phyloP scores from a whole-genome alignment of 2,888 invertebrate genomes.

The Platycheirus rosarum region DNA sequence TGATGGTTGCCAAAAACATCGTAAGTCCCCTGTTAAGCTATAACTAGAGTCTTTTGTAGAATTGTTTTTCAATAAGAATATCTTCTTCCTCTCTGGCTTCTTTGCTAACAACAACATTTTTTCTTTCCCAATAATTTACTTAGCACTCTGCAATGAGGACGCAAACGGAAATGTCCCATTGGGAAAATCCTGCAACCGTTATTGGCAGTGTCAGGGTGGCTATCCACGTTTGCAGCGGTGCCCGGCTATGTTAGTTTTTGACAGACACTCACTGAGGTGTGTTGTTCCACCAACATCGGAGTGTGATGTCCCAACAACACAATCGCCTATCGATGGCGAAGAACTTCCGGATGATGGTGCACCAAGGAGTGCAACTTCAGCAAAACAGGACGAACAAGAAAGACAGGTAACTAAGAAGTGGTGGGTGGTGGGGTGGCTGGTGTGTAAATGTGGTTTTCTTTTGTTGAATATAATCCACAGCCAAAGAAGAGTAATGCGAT shows the following conservation, averaged over 20 bases:
- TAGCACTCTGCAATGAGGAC: constrained; percentile 95
- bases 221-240: constrained; percentile 95
- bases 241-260: constrained; percentile 95
- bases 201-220: constrained; percentile 97
- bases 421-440: not conserved
- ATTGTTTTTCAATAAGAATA: constrained; percentile 39
- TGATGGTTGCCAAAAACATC: constrained; percentile 96
- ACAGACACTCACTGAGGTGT: constrained; percentile 90
- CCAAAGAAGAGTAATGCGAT: constrained; percentile 1
- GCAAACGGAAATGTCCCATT: constrained; percentile 95
- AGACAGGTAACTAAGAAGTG: constrained; percentile 76
- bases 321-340: constrained; percentile 86
- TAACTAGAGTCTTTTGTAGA: constrained; percentile 29
- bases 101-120: constrained; percentile 8
- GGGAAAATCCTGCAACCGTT: constrained; percentile 95
- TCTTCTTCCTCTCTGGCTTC: not conserved
- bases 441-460: constrained; percentile 20
- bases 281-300: constrained; percentile 95
- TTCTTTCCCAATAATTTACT: constrained; percentile 54
- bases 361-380: constrained; percentile 70
- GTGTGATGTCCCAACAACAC: constrained; percentile 92
- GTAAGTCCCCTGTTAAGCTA: constrained; percentile 84
- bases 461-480: constrained; percentile 27
- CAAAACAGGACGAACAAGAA: constrained; percentile 77
- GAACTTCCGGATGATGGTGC: constrained; percentile 75